Conservation (phyloP, 2,888 invertebrate genomes). For the Scrobipalpa atriplicella region DNA sequence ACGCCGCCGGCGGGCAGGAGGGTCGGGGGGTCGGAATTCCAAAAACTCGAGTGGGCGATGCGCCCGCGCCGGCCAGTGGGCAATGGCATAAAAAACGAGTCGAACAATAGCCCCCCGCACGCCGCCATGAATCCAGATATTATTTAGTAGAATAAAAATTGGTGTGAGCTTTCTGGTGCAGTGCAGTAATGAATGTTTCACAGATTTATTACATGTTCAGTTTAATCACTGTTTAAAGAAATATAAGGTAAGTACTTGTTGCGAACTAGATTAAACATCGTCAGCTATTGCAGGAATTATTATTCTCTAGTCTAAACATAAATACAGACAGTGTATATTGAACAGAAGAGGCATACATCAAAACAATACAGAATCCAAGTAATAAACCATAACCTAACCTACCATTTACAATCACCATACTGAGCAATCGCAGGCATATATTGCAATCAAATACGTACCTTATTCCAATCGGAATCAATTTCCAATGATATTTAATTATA, state of each 20-base stretch:
- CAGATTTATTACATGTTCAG: background rate
- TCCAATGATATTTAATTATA: slow-evolving; percentile 27
- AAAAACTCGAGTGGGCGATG: slow-evolving; percentile 77
- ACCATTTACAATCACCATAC: background rate
- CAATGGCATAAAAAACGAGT: slow-evolving; percentile 58
- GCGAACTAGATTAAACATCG: no score
- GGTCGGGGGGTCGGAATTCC: slow-evolving; percentile 63
- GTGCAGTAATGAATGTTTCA: background rate
- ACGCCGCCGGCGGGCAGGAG: slow-evolving; percentile 54
- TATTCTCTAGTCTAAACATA: background rate
- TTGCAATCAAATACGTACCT: slow-evolving; percentile 34
- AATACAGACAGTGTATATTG: background rate
- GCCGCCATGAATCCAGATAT: slow-evolving; percentile 5
- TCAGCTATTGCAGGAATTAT: no score
- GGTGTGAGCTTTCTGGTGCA: slow-evolving; percentile 13
- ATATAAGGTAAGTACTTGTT: no score
- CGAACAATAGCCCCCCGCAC: slow-evolving; percentile 59
- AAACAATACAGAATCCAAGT: background rate
- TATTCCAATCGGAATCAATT: slow-evolving; percentile 24
- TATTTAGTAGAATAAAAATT: slow-evolving; percentile 22
- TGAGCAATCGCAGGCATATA: background rate
- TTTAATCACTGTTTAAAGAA: no score
- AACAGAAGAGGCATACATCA: slow-evolving; percentile 5
- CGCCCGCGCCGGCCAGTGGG: slow-evolving; percentile 43
- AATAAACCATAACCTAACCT: background rate